A percentile compares a stretch with the other conserved stretches of the same genome.
Evolutionary conservation across 2,113 vertebrate species (phyloP).

Genomic region (Atrichornis clamosus): DNA sequence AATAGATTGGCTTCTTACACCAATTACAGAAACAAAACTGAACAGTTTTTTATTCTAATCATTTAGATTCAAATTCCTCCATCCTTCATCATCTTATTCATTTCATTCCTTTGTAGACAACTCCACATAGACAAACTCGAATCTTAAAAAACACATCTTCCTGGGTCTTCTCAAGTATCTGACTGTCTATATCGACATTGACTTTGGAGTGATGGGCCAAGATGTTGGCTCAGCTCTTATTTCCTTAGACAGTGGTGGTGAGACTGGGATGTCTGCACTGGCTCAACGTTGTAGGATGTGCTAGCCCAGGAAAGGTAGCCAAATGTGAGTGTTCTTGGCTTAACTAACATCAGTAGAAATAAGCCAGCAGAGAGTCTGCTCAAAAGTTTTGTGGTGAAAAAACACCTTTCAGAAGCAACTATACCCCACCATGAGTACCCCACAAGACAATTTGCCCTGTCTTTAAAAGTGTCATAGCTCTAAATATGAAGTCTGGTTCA

Average conservation of each 20-base stretch:
- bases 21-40: not conserved
- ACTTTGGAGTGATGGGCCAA: not conserved
- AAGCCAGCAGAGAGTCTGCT: not conserved
- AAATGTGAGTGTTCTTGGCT: not conserved
- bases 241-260: not conserved
- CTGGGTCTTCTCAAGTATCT: not conserved
- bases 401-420: not conserved
- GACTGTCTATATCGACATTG: not conserved
- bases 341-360: not conserved
- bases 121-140: not conserved
- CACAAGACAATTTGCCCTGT: not conserved
- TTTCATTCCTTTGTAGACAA: not conserved
- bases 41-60: not conserved
- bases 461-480: not conserved
- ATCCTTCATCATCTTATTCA: not conserved
- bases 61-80: not conserved
- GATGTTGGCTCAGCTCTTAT: not conserved
- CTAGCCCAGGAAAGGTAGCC: not conserved
- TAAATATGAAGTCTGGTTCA: not conserved
- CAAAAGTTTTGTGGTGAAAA: not conserved
- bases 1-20: not conserved
- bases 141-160: not conserved
- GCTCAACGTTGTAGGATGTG: rapidly evolving
- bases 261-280: not conserved
- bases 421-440: not conserved